These are phyloP conservation scores for Danio aesculapii DNA, from an alignment of 2,797 vertebrate genomes.

Conservation along the genomic window DNA sequence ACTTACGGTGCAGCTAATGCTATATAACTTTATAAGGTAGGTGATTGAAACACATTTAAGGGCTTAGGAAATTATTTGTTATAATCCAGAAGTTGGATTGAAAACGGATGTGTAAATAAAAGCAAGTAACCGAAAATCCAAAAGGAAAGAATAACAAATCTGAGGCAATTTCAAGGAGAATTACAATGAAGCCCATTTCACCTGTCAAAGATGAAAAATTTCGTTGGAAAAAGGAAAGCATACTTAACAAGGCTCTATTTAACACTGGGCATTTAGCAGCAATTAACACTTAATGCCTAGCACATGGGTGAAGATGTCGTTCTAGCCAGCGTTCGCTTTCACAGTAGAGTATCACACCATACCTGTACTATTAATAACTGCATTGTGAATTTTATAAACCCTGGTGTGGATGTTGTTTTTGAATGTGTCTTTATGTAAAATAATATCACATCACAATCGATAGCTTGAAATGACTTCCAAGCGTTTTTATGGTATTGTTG, in stretches of 20 bases:
- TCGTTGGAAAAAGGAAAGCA: constrained; percentile 82
- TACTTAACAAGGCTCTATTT: constrained; percentile 79
- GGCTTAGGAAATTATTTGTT: neutral
- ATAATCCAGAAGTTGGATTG: neutral
- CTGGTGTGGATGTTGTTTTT: neutral
- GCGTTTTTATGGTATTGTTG: too few species aligned
- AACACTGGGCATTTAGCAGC: constrained; percentile 79
- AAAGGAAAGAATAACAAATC: constrained; percentile 64
- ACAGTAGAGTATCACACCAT: constrained; percentile 1
- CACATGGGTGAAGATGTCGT: constrained; percentile 79
- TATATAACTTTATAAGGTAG: neutral
- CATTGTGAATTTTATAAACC: neutral
- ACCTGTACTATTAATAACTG: neutral
- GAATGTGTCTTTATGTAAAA: neutral
- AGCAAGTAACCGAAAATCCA: constrained; percentile 54
- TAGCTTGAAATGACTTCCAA: too few species aligned
- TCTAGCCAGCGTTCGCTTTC: constrained; percentile 61
- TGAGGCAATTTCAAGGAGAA: constrained; percentile 77
- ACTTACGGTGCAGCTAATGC: neutral
- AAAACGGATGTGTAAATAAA: neutral
- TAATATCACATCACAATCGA: neutral
- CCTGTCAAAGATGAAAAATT: constrained; percentile 83
- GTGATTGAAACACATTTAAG: constrained; percentile 1
- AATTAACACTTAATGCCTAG: constrained; percentile 84
- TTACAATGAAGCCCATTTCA: constrained; percentile 82